Evolutionary conservation across 2,797 vertebrate species (phyloP), one percentile per base, ranked within the genome.

Genomic region (Danionella dracula): DNA sequence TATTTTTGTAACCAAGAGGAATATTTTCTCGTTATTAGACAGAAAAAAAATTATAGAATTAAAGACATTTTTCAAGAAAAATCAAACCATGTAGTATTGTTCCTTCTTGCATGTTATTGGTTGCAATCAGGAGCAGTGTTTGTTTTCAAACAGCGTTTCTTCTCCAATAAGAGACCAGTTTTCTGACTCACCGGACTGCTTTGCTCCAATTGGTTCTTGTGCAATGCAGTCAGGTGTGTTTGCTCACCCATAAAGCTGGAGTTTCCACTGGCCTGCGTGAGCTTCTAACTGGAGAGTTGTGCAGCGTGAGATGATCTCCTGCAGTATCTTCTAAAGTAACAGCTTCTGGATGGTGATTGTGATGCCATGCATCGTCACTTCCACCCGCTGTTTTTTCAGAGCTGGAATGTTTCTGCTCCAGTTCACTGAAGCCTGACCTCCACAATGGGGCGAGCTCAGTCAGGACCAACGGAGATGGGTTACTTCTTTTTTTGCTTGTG

Each of bases 351-450:
- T 44, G 3, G 29, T 71, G 44, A 32, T 54, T 32, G 20, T 61
- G 13, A 64, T 53, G 23, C 3, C 23, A 27, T 27, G 23, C 23
- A 27, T n/a, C n/a, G n/a, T 20, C 17, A 51, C 54, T 11, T 21
- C 8, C 9, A 29, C 23, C 23, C 3, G 23, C 3, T 27, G 23
- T 27, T 27, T 27, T 27, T 27, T 20, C 31, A 35, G 48, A 21
- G 4, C 71, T 74, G 82, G 37, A 83, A 85, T 85, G 76, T 89
- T 90, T 90, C 87, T 87, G 88, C 89, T 87, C 86, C 83, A 90
- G 78, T 90, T 87, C 84, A 74, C 76, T 45, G 68, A 61, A 71
- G 79, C 85, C 75, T 42, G 71, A 73, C 56, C 34, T 73, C 64
- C 79, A 87, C 82, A 87, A 86, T 84, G 73, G 79, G 71, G 34